Evolutionary conservation across 2,888 invertebrate species (phyloP), one percentile per base, ranked within the genome.

Genomic region (Reticulitermes lucifugus): DNA sequence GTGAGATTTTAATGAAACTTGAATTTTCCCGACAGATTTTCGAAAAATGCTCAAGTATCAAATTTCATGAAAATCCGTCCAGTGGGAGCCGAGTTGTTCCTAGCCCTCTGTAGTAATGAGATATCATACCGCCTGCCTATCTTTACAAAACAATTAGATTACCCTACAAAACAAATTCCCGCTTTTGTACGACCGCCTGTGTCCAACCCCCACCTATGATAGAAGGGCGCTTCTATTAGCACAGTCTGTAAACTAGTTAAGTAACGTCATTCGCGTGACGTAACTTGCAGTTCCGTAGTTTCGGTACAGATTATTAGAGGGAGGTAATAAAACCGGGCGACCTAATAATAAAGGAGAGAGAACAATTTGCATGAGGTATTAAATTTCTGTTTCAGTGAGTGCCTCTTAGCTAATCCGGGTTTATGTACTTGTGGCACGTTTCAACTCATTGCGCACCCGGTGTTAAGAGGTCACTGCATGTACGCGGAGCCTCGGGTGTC

Each of bases 331-430:
- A 65, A 65, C 65, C 5, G 2, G n/a, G 65, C 12, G 25, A 12
- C 65, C 65, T 12, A n/a, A n/a, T 12, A 35, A 35, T 35, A 35
- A 60, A 2, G 2, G 12, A 25, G 65, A 12, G 35, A n/a, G 65
- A 65, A 65, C 65, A 65, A n/a, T 65, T 65, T 65, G 25, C 65
- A n/a, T 65, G 9, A n/a, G n/a, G 65, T 65, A 65, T 65, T 65
- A 65, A 65, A 25, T 65, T 65, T 65, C 65, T n/a, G 12, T 65
- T 65, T 65, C 25, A 65, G 65, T 7, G 65, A 10, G 65, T n/a
- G 25, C 65, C 60, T 60, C 60, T 60, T 60, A 60, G 60, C 60
- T 60, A 60, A 60, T 60, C 60, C 60, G 22, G 60, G 60, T 60
- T 60, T 6, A 60, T 14, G 60, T 6, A 22, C 60, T 21, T 60